These are phyloP conservation scores for Scolopax rusticola DNA, from an alignment of 2,797 vertebrate species.

Conservation along the genomic window DNA sequence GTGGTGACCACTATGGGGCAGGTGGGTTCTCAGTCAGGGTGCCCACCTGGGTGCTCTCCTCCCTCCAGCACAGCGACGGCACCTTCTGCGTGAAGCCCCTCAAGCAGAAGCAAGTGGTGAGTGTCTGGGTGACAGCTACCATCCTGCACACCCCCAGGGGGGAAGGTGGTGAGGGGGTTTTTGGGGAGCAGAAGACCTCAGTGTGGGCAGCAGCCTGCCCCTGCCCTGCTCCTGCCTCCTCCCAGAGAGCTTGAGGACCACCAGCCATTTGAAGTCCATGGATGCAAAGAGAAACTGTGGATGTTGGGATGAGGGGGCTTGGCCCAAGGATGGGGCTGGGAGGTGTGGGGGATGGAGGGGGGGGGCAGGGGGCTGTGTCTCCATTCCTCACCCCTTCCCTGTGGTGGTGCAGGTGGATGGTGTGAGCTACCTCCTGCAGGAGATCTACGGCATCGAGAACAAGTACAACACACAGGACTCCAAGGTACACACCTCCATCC, in stretches of 20 bases:
- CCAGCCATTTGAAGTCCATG: fast-evolving
- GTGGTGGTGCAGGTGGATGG: constrained; percentile 89
- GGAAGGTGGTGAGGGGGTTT: not conserved
- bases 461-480: constrained; percentile 97
- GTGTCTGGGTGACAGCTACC: not conserved
- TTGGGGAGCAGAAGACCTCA: not conserved
- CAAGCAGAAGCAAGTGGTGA: constrained; percentile 99
- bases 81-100: constrained; percentile 97
- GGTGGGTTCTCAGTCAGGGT: not conserved
- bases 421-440: constrained; percentile 97
- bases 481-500: constrained; percentile 78
- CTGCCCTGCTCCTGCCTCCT: not conserved
- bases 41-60: not conserved
- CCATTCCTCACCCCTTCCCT: not conserved
- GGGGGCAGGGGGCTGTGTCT: not conserved
- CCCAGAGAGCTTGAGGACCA: not conserved
- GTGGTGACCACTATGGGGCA: fast-evolving
- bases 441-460: constrained; percentile 99
- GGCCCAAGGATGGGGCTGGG: not conserved
- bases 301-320: not conserved
- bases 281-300: not conserved
- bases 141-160: not conserved
- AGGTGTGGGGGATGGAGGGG: fast-evolving
- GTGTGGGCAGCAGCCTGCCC: not conserved
- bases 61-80: constrained; percentile 90